Percentiles rank a stretch among this genome's conserved stretches.
Conservation (phyloP, 1,140 invertebrate genomes). For the Meloidogyne chitwoodi region DNA sequence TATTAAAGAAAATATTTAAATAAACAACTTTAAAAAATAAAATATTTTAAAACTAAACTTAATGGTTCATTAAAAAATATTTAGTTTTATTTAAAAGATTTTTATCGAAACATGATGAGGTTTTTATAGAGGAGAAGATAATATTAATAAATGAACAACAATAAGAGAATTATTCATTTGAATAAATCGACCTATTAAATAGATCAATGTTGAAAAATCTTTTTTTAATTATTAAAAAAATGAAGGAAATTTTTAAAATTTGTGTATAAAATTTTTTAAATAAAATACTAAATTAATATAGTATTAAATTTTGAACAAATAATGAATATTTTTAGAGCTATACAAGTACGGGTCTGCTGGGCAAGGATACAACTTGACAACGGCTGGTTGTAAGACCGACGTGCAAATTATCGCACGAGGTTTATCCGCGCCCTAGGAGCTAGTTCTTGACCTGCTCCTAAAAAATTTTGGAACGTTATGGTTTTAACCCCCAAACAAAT, state of each 20-base stretch:
- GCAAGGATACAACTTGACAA: neutral
- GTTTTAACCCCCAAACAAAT: neutral
- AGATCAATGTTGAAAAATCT: neutral
- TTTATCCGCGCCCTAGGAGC: neutral
- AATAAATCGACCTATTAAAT: neutral
- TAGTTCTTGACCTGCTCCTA: neutral
- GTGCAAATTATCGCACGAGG: too few species aligned
- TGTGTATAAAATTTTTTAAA: too few species aligned
- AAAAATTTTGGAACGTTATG: neutral
- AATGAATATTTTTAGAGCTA: neutral
- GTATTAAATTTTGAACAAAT: too few species aligned
- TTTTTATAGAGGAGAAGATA: neutral
- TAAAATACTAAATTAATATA: too few species aligned
- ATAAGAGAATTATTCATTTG: neutral
- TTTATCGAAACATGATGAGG: neutral
- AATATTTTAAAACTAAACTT: too few species aligned
- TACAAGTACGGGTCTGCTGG: neutral
- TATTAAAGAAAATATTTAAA: too few species aligned
- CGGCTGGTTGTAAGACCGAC: neutral
- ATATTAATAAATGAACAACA: neutral
- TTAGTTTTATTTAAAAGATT: neutral
- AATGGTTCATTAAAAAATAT: neutral
- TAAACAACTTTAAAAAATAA: too few species aligned
- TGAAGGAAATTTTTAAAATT: too few species aligned
- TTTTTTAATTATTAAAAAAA: too few species aligned